A percentile compares a stretch with the other conserved stretches of the same genome.
Evolutionary conservation across 2,797 vertebrate genomes (phyloP).

Genomic region (Sciurus carolinensis): DNA sequence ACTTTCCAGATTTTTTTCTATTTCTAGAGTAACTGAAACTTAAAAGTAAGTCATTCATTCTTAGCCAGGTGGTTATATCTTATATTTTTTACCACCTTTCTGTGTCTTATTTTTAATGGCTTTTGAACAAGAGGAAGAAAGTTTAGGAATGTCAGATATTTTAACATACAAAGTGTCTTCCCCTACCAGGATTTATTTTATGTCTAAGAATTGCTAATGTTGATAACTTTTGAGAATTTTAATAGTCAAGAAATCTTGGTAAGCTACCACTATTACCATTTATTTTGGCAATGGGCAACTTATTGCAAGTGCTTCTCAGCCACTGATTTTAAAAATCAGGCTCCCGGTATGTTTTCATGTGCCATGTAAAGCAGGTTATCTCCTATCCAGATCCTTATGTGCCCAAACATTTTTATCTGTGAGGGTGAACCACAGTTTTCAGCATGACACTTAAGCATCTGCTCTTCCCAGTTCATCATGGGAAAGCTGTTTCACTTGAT

Average conservation of each 20-base stretch:
- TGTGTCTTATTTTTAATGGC: background rate
- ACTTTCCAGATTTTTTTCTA: constrained; percentile 14
- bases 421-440: background rate
- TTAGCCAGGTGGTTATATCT: background rate
- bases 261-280: background rate
- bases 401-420: background rate
- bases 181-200: background rate
- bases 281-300: background rate
- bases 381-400: background rate
- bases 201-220: constrained; percentile 40
- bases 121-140: constrained; percentile 33
- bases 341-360: background rate
- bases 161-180: background rate
- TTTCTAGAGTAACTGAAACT: background rate
- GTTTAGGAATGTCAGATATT: constrained; percentile 11
- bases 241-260: constrained; percentile 22
- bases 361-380: background rate
- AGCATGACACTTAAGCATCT: background rate
- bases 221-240: constrained; percentile 42
- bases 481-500: constrained; percentile 46
- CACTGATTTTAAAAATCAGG: constrained; percentile 11
- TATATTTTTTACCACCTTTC: background rate
- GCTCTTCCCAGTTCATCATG: background rate
- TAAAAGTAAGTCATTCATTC: constrained; percentile 2
- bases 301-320: constrained; percentile 3